Evolutionary conservation across 2,888 invertebrate genomes (phyloP).

Genomic region (Panzeria rudis): DNA sequence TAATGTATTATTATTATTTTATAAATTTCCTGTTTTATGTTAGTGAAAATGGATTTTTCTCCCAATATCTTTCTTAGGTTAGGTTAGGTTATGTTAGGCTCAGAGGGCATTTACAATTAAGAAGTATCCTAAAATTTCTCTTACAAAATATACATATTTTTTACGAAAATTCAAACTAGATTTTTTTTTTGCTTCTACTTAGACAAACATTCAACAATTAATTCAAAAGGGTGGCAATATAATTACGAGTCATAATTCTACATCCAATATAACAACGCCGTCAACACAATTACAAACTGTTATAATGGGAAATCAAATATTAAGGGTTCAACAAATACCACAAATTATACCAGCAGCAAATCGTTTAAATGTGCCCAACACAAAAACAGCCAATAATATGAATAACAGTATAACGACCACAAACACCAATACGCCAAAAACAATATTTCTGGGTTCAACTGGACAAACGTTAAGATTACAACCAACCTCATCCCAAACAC

Average conservation of each 20-base stretch:
- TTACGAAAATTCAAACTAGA: background rate
- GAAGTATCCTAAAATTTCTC: no score
- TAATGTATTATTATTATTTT: no score
- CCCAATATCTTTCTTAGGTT: no score
- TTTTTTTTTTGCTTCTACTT: background rate
- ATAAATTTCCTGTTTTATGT: no score
- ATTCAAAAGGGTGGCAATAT: conserved; percentile 61
- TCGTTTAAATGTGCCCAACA: conserved; percentile 59
- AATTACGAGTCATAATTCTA: conserved; percentile 44
- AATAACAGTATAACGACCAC: conserved; percentile 63
- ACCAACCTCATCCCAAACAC: conserved; percentile 62
- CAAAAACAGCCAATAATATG: conserved; percentile 62
- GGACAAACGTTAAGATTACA: conserved; percentile 69
- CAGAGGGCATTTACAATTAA: no score
- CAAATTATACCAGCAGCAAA: conserved; percentile 64
- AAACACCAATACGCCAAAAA: conserved; percentile 62
- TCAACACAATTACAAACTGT: conserved; percentile 81
- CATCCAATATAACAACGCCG: conserved; percentile 54
- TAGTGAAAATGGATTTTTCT: no score
- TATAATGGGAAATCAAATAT: conserved; percentile 83
- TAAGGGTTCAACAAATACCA: conserved; percentile 80
- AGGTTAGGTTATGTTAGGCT: no score
- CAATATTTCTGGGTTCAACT: conserved; percentile 58
- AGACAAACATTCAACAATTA: conserved; percentile 65
- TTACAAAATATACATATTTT: background rate